Conservation (phyloP, 2,888 invertebrate species). For the Andricus curvator region DNA sequence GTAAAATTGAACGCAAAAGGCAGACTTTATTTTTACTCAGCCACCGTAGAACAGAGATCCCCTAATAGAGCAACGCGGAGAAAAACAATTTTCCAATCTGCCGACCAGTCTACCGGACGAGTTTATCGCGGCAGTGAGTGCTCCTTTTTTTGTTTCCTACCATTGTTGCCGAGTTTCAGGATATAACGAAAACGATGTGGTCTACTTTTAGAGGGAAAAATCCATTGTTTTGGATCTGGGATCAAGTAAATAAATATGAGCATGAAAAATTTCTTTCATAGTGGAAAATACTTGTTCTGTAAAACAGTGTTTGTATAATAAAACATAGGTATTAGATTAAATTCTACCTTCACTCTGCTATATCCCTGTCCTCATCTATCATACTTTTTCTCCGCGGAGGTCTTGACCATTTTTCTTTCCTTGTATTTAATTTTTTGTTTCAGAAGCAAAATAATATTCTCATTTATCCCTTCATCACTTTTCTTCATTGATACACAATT, state of each 20-base stretch:
- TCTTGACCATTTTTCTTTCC: slow-evolving; percentile 1
- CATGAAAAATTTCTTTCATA: not conserved
- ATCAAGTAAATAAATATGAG: not conserved
- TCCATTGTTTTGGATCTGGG: not conserved
- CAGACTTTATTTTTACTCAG: slow-evolving; percentile 3
- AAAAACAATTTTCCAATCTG: slow-evolving; percentile 63
- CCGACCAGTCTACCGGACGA: slow-evolving; percentile 54
- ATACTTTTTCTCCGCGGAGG: not conserved
- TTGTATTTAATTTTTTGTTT: slow-evolving; percentile 33
- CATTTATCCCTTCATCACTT: slow-evolving; percentile 30
- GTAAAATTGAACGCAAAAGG: slow-evolving; percentile 7
- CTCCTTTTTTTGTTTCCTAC: slow-evolving; percentile 38
- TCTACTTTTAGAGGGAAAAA: slow-evolving; percentile 8
- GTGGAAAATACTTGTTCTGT: no score
- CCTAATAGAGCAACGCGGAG: slow-evolving; percentile 45
- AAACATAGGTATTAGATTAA: not conserved
- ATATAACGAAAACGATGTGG: slow-evolving; percentile 16
- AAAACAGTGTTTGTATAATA: not conserved
- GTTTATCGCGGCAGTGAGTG: slow-evolving; percentile 53
- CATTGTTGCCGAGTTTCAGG: slow-evolving; percentile 24
- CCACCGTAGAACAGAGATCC: slow-evolving; percentile 2
- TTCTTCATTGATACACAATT: slow-evolving; percentile 32
- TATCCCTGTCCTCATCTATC: slow-evolving; percentile 3
- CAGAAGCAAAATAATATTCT: slow-evolving; percentile 33
- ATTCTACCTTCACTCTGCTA: not conserved